Evolutionary conservation across 2,888 invertebrate genomes (phyloP), one percentile per base, ranked within the genome.

Genomic region (Melanotus villosus): DNA sequence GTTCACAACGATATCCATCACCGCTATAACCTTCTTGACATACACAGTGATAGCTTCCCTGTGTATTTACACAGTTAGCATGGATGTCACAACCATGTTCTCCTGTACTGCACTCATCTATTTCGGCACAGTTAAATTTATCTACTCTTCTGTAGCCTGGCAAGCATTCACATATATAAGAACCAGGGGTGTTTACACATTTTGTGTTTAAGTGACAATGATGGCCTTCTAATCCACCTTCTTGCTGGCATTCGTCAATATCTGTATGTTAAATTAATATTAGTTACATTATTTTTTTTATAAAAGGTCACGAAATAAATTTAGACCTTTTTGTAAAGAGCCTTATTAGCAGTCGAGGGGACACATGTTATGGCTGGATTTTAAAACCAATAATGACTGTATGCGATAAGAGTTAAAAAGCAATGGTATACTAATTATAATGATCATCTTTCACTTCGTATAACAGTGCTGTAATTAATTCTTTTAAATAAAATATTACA

Each of bases 201-300:
- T 88, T 88, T 64, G 95, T 94, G 87, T 95, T 93, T 74, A 90
- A 90, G 84, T 93, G 91, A 84, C 96, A 96, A 85, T 95, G 94
- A 84, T 95, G 94, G 16, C 95, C 94, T 80, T 91, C 90, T 58
- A 90, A 87, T 12, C 92, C 93, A 54, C 93, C 95, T 75, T 91
- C 90, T 78, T 90, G 89, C 80, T 90, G 88, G 84, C 96, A 96
- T 86, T 96, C 96, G 84, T 96, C 92, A 75, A 95, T 90, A 86
- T 96, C 95, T 95, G 30, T 9, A 50, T 30, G 19, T 26, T 26
- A 26, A 26, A 26, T 26, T 26, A 5, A 26, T 26, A 7, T 26
- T 26, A 26, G 26, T 7, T n/a, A n/a, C n/a, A n/a, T n/a, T n/a
- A n/a, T n/a, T n/a, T n/a, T n/a, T n/a, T n/a, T n/a, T n/a, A n/a